Percentiles rank a stretch among this genome's conserved stretches.
phyloP scores from a whole-genome alignment of 2,797 vertebrate species.

The Rhinella marina region DNA sequence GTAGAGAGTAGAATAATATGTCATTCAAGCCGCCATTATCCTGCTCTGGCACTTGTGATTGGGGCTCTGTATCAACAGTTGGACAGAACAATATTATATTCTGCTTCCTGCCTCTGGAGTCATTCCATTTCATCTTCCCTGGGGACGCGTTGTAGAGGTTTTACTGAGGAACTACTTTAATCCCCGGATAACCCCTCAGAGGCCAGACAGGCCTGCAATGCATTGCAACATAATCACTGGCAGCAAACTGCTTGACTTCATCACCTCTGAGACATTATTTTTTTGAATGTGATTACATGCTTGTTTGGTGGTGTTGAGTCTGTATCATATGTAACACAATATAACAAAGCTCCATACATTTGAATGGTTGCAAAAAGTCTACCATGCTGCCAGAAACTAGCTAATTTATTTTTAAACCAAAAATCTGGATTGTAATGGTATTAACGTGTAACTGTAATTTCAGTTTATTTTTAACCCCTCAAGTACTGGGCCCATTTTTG shows the following conservation, averaged over 20 bases:
- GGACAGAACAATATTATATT: conserved; percentile 52
- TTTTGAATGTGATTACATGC: conserved; percentile 16
- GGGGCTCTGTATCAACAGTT: conserved; percentile 49
- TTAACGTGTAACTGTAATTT: too few relatives aligned
- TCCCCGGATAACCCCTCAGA: conserved; percentile 50
- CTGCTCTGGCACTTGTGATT: conserved; percentile 43
- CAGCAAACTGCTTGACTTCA: conserved; percentile 23
- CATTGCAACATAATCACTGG: conserved; percentile 34
- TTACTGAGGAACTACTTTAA: conserved; percentile 49
- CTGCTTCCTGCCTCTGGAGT: conserved; percentile 40
- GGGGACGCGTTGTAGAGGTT: conserved; percentile 42
- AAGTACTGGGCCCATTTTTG: too few relatives aligned
- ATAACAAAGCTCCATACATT: neutral
- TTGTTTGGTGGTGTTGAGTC: conserved; percentile 8
- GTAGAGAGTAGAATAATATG: conserved; percentile 47
- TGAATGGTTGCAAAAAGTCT: too few relatives aligned
- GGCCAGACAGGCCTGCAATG: conserved; percentile 37
- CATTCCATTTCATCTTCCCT: conserved; percentile 51
- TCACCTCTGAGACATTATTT: conserved; percentile 29
- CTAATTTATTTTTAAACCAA: too few relatives aligned
- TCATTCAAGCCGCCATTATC: conserved; percentile 55
- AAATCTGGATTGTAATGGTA: too few relatives aligned
- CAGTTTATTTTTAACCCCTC: too few relatives aligned
- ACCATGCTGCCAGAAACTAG: too few relatives aligned
- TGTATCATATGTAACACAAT: neutral